Evolutionary conservation across 2,113 vertebrate species (phyloP), one percentile per base, ranked within the genome.

Genomic region (Hyla sarda): DNA sequence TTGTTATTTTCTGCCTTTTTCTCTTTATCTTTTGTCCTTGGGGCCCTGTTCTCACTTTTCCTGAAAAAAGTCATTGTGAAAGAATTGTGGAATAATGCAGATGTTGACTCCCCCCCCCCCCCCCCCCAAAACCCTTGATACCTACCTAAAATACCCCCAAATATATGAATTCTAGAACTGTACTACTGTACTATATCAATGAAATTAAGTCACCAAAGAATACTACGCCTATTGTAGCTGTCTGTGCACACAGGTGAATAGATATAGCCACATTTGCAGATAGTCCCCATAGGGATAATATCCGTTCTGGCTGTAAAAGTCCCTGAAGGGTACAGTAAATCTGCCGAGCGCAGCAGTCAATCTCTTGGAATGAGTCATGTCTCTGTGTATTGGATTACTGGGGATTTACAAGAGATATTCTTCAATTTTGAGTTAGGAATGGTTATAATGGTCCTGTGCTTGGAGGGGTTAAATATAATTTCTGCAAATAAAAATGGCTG

Each of bases 271-370:
- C 28, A 17, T 67, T n/a, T 8, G 28, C 28, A 17, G 14, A 67
- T 69, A 16, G 5, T 69, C 32, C 30, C 8, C 30, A 9, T 34
- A 30, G 19, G 65, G 65, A 34, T 30, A 30, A 14, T 13, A 69
- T 69, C 16, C 19, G 10, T 69, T 34, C 65, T 16, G 14, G 65
- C 30, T 16, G 32, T 69, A 34, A 69, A 28, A 19, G 19, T 34
- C 65, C 65, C 65, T 69, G 65, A 69, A 69, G 65, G 28, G 13
- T 34, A 69, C 65, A 69, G 65, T 37, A 69, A 32, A 67, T 34
- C 65, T 69, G 65, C 65, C 19, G 65, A 32, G n/a, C 12, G 30
- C 65, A 19, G 28, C 6, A 69, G 34, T 69, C 32, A 21, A 30
- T 10, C 65, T 69, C 65, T 34, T 34, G 12, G 30, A 34, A 3